Evolutionary conservation across 2,888 invertebrate species (phyloP), one percentile per base, ranked within the genome.

Genomic region (Thereva nobilitata): DNA sequence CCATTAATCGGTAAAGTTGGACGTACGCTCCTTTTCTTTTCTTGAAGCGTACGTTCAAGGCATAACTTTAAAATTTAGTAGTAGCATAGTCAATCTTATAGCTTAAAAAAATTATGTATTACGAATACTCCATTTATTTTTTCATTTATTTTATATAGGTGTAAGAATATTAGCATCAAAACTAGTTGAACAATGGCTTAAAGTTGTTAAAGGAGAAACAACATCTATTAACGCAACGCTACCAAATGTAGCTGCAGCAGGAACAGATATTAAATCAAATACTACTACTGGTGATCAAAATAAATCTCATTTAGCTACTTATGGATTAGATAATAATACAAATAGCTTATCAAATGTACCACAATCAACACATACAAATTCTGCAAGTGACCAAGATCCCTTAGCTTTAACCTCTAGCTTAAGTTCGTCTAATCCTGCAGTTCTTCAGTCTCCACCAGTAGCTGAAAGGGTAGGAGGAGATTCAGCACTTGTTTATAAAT

Each of bases 111-210:
- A 44, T 23, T 1, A 23, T 23, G 1, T 23, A 23, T 23, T 23
- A 23, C 23, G 2, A 23, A 23, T 23, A 23, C 23, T 23, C 23
- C 23, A 23, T 23, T 23, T 2, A 1, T 23, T 23, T 23, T 23
- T 23, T 23, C 2, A 23, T 44, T 44, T 44, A 1, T 72, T 74
- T 72, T 69, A 84, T 85, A 74, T 82, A 92, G 92, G 86, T 76
- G 89, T 93, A 66, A 86, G 90, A 76, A 85, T 87, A 67, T 82
- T 93, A 73, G 92, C 95, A 9, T 86, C 87, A 66, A 88, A 89
- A 74, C 84, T 95, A 67, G 95, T 95, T 38, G 92, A 93, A 76
- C 91, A 91, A 77, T 95, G 95, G 95, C 84, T 95, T 74, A 90
- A 90, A 79, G 90, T 93, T 67, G 93, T 95, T 2, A 93, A 94